Percentiles rank a stretch among this genome's conserved stretches.
Evolutionary conservation across 2,113 vertebrate genomes (phyloP).

Genomic region (Forbesichthys agassizii): DNA sequence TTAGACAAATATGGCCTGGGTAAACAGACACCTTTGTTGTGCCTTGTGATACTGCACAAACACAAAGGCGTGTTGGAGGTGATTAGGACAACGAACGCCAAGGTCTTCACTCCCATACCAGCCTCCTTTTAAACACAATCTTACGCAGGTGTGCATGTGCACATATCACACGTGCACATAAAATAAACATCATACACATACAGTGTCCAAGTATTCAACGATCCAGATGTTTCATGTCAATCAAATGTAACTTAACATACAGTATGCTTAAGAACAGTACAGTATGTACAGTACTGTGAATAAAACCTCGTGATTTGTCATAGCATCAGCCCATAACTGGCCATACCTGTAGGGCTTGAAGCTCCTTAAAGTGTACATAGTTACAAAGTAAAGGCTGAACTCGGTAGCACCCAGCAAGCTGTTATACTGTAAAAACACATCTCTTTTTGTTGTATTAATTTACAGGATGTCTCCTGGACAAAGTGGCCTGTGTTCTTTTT

Average conservation of each 20-base stretch:
- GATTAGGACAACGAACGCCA: constrained; percentile 69
- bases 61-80: constrained; percentile 52
- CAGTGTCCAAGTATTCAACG: too few species aligned
- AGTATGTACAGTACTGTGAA: not conserved
- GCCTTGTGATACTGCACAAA: constrained; percentile 57
- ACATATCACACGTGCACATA: constrained; percentile 20
- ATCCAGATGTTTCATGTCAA: too few species aligned
- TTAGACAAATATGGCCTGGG: constrained; percentile 57
- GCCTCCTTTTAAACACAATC: constrained; percentile 35
- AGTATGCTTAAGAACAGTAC: not conserved
- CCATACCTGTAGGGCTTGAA: constrained; percentile 27
- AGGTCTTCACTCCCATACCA: constrained; percentile 61
- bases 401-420: not conserved
- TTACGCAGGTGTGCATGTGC: constrained; percentile 48
- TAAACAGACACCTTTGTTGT: constrained; percentile 63
- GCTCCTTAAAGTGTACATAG: constrained; percentile 41
- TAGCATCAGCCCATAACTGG: constrained; percentile 17
- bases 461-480: constrained; percentile 26
- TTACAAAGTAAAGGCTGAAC: constrained; percentile 39
- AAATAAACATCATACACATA: not conserved
- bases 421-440: not conserved
- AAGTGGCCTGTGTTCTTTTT: constrained; percentile 15
- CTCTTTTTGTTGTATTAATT: constrained; percentile 1
- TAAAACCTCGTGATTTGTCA: constrained; percentile 20
- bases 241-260: not conserved